Percentiles rank a stretch among this genome's conserved stretches.
These are phyloP conservation scores for Babyrousa celebensis DNA, from an alignment of 2,797 vertebrate genomes.

Conservation along the genomic window DNA sequence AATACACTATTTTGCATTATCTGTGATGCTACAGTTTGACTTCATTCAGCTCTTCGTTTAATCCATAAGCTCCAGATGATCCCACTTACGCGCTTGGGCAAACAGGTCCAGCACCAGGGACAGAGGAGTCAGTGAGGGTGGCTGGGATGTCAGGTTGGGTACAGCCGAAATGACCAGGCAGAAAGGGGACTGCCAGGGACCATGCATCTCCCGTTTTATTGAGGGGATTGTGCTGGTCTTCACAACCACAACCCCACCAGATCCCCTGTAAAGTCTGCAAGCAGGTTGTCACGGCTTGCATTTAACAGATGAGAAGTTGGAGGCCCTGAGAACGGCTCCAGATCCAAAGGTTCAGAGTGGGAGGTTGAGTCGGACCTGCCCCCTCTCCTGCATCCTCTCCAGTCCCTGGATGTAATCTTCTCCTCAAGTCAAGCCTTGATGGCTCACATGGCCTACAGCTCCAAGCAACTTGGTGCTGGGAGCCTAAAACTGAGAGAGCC, in stretches of 20 bases:
- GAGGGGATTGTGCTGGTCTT: not conserved
- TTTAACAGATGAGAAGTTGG: not conserved
- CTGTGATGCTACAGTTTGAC: not conserved
- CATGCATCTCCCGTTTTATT: not conserved
- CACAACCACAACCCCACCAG: not conserved
- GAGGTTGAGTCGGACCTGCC: not conserved
- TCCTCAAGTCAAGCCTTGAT: not conserved
- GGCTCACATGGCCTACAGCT: not conserved
- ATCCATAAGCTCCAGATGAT: not conserved
- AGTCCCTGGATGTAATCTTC: not conserved
- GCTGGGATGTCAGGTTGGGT: not conserved
- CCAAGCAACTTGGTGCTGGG: not conserved
- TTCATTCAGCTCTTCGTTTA: slow-evolving; percentile 18
- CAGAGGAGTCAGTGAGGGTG: not conserved
- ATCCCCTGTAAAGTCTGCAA: not conserved
- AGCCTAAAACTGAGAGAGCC: not conserved
- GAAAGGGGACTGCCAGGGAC: not conserved
- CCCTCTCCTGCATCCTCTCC: not conserved
- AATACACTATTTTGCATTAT: not conserved
- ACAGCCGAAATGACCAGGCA: not conserved
- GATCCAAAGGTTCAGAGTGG: not conserved
- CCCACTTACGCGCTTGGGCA: not conserved
- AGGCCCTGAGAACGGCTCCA: not conserved
- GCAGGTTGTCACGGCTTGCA: slow-evolving; percentile 3
- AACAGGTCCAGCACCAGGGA: not conserved